Evolutionary conservation across 2,888 invertebrate species (phyloP).

Genomic region (Camptogramma bilineatum): DNA sequence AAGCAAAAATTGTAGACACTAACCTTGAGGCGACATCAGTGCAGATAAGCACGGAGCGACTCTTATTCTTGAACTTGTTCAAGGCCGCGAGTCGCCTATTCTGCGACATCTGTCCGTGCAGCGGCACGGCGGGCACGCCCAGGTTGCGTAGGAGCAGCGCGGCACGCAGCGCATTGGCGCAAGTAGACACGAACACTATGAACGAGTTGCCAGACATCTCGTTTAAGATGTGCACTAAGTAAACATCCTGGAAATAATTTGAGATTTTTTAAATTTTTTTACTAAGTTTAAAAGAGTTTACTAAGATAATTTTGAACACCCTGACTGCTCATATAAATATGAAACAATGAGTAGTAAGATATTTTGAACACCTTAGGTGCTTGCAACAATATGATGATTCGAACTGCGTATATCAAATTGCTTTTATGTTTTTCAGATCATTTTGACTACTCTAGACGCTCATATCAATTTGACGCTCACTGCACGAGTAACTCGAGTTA

Average conservation of each 20-base stretch:
- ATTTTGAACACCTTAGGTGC: too few relatives aligned
- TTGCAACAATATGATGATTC: too few relatives aligned
- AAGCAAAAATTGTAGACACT: slow-evolving; percentile 37
- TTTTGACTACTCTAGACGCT: too few relatives aligned
- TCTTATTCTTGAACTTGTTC: slow-evolving; percentile 98
- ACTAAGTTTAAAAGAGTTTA: too few relatives aligned
- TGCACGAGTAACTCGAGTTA: too few relatives aligned
- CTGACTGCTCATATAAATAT: too few relatives aligned
- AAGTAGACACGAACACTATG: slow-evolving; percentile 98
- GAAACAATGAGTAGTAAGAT: too few relatives aligned
- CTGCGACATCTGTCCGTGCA: slow-evolving; percentile 99
- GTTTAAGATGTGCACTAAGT: slow-evolving; percentile 97
- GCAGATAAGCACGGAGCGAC: slow-evolving; percentile 97
- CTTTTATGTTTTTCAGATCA: too few relatives aligned
- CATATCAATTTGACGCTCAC: too few relatives aligned
- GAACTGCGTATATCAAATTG: too few relatives aligned
- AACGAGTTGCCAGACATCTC: slow-evolving; percentile 97
- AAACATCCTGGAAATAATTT: slow-evolving; percentile 90
- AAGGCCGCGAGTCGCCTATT: slow-evolving; percentile 97
- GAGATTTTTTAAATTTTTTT: background rate
- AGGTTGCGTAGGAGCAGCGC: slow-evolving; percentile 95
- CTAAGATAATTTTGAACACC: too few relatives aligned
- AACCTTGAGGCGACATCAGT: slow-evolving; percentile 99
- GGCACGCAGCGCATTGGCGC: slow-evolving; percentile 95
- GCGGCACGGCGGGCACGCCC: slow-evolving; percentile 96